Percentiles rank a stretch among this genome's conserved stretches.
Conservation (phyloP, 2,888 invertebrate genomes). For the Hesperia comma region DNA sequence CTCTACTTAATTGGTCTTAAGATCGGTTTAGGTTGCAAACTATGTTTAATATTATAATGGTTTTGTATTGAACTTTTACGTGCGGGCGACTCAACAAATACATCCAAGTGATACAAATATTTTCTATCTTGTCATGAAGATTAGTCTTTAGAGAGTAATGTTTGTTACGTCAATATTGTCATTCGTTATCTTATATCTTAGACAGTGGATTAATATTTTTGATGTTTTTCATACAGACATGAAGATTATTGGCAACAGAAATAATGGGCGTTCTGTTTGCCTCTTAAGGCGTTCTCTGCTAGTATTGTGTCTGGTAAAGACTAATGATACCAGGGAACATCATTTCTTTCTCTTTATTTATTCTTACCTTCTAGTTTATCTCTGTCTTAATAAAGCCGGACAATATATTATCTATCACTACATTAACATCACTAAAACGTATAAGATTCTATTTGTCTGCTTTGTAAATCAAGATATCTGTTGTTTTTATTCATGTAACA, state of each 20-base stretch:
- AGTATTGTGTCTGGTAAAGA: slow-evolving; percentile 5
- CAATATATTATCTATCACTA: background rate
- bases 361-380: slow-evolving; percentile 6
- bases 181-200: slow-evolving; percentile 2
- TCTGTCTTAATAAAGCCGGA: background rate
- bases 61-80: background rate
- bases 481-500: background rate
- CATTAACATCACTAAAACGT: background rate
- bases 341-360: background rate
- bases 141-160: slow-evolving; percentile 4
- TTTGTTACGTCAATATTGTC: slow-evolving; percentile 21
- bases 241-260: background rate
- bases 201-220: slow-evolving; percentile 1
- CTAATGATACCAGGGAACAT: slow-evolving; percentile 3
- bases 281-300: background rate
- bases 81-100: slow-evolving; percentile 2
- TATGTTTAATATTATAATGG: no score
- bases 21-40: no score
- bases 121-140: slow-evolving; percentile 20
- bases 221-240: background rate
- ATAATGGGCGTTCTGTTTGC: background rate
- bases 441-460: background rate
- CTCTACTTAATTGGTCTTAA: no score
- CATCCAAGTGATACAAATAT: slow-evolving; percentile 10
- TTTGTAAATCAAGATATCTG: background rate